Conservation (phyloP, 2,888 invertebrate genomes). For the Drosophila meridiana region DNA sequence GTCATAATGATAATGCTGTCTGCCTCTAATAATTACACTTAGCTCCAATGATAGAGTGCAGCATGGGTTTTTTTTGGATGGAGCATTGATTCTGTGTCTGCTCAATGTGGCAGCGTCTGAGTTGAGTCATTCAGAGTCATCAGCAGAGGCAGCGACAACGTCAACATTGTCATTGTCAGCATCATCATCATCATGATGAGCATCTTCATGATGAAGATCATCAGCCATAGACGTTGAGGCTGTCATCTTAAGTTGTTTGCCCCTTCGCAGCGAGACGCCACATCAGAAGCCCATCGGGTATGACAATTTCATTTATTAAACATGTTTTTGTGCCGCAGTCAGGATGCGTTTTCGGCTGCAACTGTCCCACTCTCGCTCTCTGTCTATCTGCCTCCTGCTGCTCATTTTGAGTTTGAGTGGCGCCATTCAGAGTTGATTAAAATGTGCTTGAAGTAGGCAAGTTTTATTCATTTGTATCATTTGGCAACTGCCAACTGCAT, state of each 20-base stretch:
- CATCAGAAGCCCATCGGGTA: constrained; percentile 55
- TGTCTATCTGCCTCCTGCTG: constrained; percentile 6
- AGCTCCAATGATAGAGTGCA: constrained; percentile 44
- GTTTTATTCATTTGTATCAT: constrained; percentile 12
- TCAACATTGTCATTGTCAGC: constrained; percentile 66
- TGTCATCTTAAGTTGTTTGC: constrained; percentile 40
- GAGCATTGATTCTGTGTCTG: constrained; percentile 42
- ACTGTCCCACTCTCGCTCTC: not conserved
- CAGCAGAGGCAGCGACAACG: constrained; percentile 56
- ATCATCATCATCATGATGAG: constrained; percentile 1
- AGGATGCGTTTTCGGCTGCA: constrained; percentile 35
- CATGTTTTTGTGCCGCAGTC: constrained; percentile 57
- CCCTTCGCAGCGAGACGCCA: constrained; percentile 15
- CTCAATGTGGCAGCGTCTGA: constrained; percentile 34
- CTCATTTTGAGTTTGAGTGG: constrained; percentile 29
- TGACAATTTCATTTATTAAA: constrained; percentile 79
- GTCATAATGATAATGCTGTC: constrained; percentile 58
- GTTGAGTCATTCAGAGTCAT: constrained; percentile 72
- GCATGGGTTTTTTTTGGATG: not conserved
- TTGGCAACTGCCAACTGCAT: not conserved
- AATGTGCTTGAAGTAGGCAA: constrained; percentile 18
- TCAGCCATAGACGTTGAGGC: constrained; percentile 24
- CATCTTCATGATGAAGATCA: constrained; percentile 10
- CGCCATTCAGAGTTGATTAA: constrained; percentile 33
- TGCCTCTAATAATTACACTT: constrained; percentile 61